phyloP scores from a whole-genome alignment of 2,797 vertebrate genomes.

The Percopsis omiscomaycus region DNA sequence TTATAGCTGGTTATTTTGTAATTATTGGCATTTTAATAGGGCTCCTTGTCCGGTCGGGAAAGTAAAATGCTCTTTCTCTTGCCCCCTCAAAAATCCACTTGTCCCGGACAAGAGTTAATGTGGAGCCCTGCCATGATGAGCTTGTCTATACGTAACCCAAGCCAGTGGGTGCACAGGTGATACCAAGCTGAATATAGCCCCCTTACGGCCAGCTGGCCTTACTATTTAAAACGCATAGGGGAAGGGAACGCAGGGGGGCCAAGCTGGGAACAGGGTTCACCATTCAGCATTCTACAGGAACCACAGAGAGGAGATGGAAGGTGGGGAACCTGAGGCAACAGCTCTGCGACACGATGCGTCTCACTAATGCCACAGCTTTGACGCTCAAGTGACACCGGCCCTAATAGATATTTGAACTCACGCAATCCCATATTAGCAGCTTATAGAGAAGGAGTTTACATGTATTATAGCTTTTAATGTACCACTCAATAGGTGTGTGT shows the following conservation, averaged over 20 bases:
- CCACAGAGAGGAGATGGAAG: too few species aligned
- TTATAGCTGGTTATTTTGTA: too few species aligned
- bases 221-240: slow-evolving; percentile 78
- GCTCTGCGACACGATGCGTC: slow-evolving; percentile 25
- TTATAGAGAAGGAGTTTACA: too few species aligned
- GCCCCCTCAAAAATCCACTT: too few species aligned
- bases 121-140: slow-evolving; percentile 14
- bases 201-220: slow-evolving; percentile 75
- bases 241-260: slow-evolving; percentile 28
- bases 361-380: slow-evolving; percentile 7
- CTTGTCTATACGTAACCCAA: slow-evolving; percentile 70
- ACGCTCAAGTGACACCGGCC: neutral
- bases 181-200: slow-evolving; percentile 79
- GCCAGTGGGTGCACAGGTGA: slow-evolving; percentile 75
- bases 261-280: too few species aligned
- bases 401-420: neutral
- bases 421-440: neutral
- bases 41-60: too few species aligned
- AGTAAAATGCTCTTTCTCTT: too few species aligned
- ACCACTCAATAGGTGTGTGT: neutral
- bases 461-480: too few species aligned
- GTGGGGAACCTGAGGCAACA: slow-evolving; percentile 17
- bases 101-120: too few species aligned
- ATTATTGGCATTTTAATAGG: neutral
- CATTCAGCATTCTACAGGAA: too few species aligned